phyloP scores from a whole-genome alignment of 2,888 invertebrate species.

The Mesorhabditis sp. region DNA sequence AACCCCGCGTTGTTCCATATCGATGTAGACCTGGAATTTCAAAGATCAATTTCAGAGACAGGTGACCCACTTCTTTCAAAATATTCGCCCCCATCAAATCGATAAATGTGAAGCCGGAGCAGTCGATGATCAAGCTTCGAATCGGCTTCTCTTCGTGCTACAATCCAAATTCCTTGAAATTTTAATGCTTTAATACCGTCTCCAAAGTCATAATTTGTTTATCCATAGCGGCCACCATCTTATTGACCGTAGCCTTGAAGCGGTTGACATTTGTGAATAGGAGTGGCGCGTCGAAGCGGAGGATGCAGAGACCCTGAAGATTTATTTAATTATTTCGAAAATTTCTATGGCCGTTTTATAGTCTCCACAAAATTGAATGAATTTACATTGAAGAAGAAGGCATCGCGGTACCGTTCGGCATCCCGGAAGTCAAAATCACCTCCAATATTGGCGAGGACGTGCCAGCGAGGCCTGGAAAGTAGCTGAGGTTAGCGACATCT shows the following conservation, averaged over 20 bases:
- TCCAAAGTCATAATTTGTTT: not conserved
- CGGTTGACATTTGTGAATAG: slow-evolving; percentile 7
- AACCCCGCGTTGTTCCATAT: not conserved
- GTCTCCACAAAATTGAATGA: not conserved
- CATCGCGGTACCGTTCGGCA: slow-evolving; percentile 4
- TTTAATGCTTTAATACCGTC: not conserved
- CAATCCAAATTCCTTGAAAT: not conserved
- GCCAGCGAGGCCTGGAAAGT: slow-evolving; percentile 7
- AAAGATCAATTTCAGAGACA: not conserved
- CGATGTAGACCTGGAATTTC: not conserved
- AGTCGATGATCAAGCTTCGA: not conserved
- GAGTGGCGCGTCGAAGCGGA: slow-evolving; percentile 4
- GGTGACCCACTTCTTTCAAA: not conserved
- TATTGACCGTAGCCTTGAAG: not conserved
- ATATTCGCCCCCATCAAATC: slow-evolving; percentile 4
- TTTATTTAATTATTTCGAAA: not conserved
- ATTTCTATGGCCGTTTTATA: not conserved
- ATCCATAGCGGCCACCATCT: not conserved
- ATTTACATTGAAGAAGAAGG: slow-evolving; percentile 7
- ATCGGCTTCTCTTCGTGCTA: not conserved
- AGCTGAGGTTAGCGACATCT: not conserved
- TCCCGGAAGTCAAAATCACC: not conserved
- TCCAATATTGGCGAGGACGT: not conserved
- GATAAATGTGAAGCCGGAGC: slow-evolving; percentile 7
- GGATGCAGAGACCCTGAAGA: slow-evolving; percentile 4